Evolutionary conservation across 2,113 vertebrate species (phyloP), one percentile per base, ranked within the genome.

Genomic region (Triplophysa tibetana): DNA sequence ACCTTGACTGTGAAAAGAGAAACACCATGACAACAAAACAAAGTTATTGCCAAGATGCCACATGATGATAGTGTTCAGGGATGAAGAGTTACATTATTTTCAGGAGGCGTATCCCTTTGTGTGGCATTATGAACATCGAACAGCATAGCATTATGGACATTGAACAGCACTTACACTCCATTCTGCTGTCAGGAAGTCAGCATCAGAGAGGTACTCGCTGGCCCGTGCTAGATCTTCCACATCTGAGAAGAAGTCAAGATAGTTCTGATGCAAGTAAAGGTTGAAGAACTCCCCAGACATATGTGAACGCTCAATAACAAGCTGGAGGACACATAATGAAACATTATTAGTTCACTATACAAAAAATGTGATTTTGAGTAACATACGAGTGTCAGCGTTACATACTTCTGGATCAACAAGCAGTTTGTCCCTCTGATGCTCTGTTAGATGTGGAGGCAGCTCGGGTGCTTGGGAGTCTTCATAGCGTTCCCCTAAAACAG

Each of bases 191-290:
- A 99, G 91, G 75, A 94, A 89, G 85, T 99, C 96, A 2, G 97
- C 95, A n/a, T 93, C 91, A 77, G 97, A 98, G 70, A 99, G 79
- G 81, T 98, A 98, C 79, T 98, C 93, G 89, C 94, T 96, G 89
- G 96, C 96, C 89, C 91, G 89, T 1, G 93, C 91, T 62, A 98
- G 87, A 73, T 98, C 97, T 62, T 96, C 95, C 85, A 97, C 72
- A 19, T 95, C 93, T 16, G 88, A 85, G 85, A 97, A 98, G 86
- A 99, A 99, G 85, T 98, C 95, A 84, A 95, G 0, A 29, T 97
- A 99, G 93, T 99, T 99, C 89, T 99, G 98, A 75, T 99, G 97
- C 78, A 99, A 95, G 90, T 96, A 99, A 3, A 98, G 92, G 89
- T 92, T 98, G 90, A 99, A 99, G 70, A 95, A 85, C 58, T 95